Percentiles rank a stretch among this genome's conserved stretches.
Evolutionary conservation across 2,797 vertebrate genomes (phyloP).

Genomic region (Lepus townsendii): DNA sequence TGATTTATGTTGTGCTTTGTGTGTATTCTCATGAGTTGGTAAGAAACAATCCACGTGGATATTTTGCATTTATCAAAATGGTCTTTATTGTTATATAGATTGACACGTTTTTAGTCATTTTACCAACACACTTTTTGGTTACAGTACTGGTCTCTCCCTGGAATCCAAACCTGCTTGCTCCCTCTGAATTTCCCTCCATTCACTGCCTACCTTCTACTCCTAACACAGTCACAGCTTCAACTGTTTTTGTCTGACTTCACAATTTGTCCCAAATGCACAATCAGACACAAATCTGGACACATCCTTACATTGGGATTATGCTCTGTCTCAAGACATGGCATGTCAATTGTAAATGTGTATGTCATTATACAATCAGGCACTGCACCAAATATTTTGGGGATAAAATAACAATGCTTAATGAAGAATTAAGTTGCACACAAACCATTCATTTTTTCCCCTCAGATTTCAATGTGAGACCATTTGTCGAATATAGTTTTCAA

Average conservation of each 20-base stretch:
- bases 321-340: not conserved
- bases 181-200: not conserved
- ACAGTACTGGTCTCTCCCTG: not conserved
- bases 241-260: conserved; percentile 13
- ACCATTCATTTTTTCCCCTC: not conserved
- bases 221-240: not conserved
- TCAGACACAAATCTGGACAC: not conserved
- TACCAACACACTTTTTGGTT: not conserved
- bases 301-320: not conserved
- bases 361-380: not conserved
- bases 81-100: not conserved
- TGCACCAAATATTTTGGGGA: conserved; percentile 36
- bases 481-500: conserved; percentile 58
- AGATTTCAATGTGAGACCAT: not conserved
- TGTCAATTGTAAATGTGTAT: not conserved
- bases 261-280: not conserved
- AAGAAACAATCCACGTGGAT: not conserved
- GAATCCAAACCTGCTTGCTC: not conserved
- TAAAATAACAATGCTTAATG: not conserved
- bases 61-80: not conserved
- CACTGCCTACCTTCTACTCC: not conserved
- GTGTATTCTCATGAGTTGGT: not conserved
- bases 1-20: not conserved
- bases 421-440: conserved; percentile 1
- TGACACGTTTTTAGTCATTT: not conserved